These are phyloP conservation scores for Dicyrtomina minuta DNA, from an alignment of 2,888 invertebrate species.

Conservation along the genomic window DNA sequence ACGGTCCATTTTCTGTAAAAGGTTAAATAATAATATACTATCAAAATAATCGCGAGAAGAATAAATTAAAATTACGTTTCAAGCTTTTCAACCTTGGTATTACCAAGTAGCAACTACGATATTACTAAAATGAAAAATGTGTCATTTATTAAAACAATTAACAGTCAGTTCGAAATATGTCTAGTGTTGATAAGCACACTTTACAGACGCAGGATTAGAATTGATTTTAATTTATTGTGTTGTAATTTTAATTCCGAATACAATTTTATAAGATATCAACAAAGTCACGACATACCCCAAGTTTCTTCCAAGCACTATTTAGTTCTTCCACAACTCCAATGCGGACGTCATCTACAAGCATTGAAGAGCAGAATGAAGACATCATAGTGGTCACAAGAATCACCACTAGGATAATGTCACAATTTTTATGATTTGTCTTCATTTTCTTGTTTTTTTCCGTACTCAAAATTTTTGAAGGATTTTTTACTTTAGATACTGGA, in stretches of 20 bases:
- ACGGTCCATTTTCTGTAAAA: constrained; percentile 33
- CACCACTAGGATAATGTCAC: not conserved
- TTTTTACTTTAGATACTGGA: too few relatives aligned
- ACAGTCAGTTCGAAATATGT: too few relatives aligned
- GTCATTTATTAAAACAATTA: too few relatives aligned
- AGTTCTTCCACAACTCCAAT: constrained; percentile 37
- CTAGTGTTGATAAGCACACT: not conserved
- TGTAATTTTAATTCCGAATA: too few relatives aligned
- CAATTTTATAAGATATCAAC: too few relatives aligned
- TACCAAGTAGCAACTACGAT: too few relatives aligned
- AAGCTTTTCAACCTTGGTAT: too few relatives aligned
- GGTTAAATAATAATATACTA: not conserved
- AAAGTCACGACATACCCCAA: constrained; percentile 38
- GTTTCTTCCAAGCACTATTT: constrained; percentile 38
- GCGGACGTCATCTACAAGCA: constrained; percentile 36
- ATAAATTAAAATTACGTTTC: not conserved
- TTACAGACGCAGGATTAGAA: too few relatives aligned
- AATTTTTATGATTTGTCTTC: not conserved
- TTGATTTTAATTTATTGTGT: too few relatives aligned
- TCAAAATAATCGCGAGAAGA: not conserved
- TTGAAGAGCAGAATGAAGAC: not conserved
- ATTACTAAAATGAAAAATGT: too few relatives aligned
- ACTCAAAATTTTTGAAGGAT: not conserved
- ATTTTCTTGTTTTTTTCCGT: too few relatives aligned
- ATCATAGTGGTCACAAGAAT: not conserved